phyloP scores from a whole-genome alignment of 2,113 vertebrate genomes.

The Amazona guildingii region DNA sequence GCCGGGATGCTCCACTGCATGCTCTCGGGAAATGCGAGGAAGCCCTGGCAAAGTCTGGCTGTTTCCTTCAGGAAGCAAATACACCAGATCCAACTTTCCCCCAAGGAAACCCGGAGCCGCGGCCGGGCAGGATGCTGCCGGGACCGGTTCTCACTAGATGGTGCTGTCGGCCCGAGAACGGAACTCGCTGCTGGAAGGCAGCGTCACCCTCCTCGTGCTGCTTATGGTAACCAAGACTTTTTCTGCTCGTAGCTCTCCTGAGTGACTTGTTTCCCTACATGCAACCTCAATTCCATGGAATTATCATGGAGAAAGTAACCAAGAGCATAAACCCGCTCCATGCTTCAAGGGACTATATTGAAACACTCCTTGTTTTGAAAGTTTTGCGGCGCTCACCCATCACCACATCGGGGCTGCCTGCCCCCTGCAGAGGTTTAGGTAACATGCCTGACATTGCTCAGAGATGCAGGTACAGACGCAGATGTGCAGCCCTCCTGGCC shows the following conservation, averaged over 20 bases:
- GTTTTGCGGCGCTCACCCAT: rapidly evolving
- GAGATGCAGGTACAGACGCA: not conserved
- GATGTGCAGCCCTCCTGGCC: not conserved
- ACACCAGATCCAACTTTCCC: not conserved
- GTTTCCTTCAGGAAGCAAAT: too few relatives aligned
- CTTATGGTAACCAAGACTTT: not conserved
- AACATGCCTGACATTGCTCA: rapidly evolving
- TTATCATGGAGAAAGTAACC: not conserved
- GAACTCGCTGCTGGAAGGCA: not conserved
- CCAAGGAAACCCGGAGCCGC: rapidly evolving
- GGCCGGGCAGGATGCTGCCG: not conserved
- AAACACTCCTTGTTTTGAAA: rapidly evolving
- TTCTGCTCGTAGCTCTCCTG: not conserved
- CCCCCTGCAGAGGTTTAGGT: not conserved
- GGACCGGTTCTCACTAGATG: not conserved
- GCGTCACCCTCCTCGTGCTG: not conserved
- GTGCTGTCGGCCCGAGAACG: not conserved
- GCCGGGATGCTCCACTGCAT: rapidly evolving
- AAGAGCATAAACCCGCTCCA: not conserved
- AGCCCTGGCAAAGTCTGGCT: rapidly evolving
- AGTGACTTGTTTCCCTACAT: rapidly evolving
- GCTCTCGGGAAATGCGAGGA: rapidly evolving
- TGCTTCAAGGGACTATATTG: rapidly evolving
- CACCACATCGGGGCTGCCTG: rapidly evolving
- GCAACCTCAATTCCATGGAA: not conserved